Evolutionary conservation across 2,113 vertebrate genomes (phyloP), one percentile per base, ranked within the genome.

Genomic region (Numenius arquata): DNA sequence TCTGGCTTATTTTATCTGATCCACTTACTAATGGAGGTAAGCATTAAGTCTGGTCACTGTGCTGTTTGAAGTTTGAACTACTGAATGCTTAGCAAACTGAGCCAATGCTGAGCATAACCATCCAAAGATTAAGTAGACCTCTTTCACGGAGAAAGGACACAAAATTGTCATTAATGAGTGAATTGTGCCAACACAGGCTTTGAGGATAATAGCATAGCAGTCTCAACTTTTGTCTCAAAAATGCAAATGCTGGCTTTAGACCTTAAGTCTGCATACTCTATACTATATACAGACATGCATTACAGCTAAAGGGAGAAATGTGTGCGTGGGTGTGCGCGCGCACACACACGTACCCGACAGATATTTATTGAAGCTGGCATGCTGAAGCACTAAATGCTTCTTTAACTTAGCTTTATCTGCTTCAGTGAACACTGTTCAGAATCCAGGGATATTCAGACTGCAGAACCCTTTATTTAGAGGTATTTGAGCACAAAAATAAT

Each of bases 321-420:
- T 11, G 32, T 77, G 67, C 19, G 7, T 47, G 41, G 38, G 38
- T 3, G 9, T 25, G 36, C 5, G 30, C 55, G 50, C 73, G 40
- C 75, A 29, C 78, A 89, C 63, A 74, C 78, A 88, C 59, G 23
- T 12, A n/a, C 47, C 18, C 3, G 11, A 70, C 94, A 96, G 96
- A 96, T 95, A 88, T 93, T 95, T 96, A 97, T 96, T 95, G 94
- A 95, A 95, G 87, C 93, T 75, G 95, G 92, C 87, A 84, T 94
- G 93, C 96, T 97, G 96, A 94, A 90, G 91, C 91, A 82, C 94
- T 98, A 97, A 97, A 97, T 96, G 97, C 95, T 96, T 70, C 97
- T 98, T 98, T 97, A 97, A 97, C 91, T 95, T 97, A 89, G 94
- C 97, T 98, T 98, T 96, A 72, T 98, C 91, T 97, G 98, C 98